Conservation (phyloP, 2,113 vertebrate genomes). For the Silurus asotus region DNA sequence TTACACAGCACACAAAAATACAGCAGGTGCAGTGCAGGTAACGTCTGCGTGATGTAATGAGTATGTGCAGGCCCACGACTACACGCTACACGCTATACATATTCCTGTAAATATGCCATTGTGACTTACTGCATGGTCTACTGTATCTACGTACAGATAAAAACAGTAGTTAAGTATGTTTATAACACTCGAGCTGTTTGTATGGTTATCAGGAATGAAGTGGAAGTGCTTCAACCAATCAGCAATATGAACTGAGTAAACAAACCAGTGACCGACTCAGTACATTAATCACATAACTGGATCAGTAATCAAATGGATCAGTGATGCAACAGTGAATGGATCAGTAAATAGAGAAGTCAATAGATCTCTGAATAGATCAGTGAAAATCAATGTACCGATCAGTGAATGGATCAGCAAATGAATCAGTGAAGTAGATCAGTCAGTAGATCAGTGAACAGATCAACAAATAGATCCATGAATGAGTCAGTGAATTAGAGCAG, state of each 20-base stretch:
- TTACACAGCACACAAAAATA: background rate
- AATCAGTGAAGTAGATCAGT: background rate
- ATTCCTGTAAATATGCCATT: background rate
- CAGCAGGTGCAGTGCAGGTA: background rate
- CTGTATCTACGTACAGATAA: background rate
- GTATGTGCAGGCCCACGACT: background rate
- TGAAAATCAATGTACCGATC: too few relatives aligned
- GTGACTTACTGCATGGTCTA: background rate
- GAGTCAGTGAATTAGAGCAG: background rate
- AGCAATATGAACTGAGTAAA: too few relatives aligned
- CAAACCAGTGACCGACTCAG: background rate
- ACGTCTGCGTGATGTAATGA: conserved; percentile 1
- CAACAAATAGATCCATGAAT: background rate
- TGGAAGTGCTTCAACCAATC: background rate
- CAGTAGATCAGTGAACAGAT: background rate
- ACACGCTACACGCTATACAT: too few relatives aligned
- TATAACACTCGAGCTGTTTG: background rate
- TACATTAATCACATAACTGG: background rate
- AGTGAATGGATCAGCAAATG: background rate
- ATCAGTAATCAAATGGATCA: background rate
- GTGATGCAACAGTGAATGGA: background rate
- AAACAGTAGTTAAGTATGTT: background rate
- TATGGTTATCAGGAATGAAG: background rate
- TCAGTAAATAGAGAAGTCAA: background rate
- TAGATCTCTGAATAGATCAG: too few relatives aligned